Evolutionary conservation across 2,888 invertebrate genomes (phyloP), one percentile per base, ranked within the genome.

Genomic region (Caenorhabditis sp.): DNA sequence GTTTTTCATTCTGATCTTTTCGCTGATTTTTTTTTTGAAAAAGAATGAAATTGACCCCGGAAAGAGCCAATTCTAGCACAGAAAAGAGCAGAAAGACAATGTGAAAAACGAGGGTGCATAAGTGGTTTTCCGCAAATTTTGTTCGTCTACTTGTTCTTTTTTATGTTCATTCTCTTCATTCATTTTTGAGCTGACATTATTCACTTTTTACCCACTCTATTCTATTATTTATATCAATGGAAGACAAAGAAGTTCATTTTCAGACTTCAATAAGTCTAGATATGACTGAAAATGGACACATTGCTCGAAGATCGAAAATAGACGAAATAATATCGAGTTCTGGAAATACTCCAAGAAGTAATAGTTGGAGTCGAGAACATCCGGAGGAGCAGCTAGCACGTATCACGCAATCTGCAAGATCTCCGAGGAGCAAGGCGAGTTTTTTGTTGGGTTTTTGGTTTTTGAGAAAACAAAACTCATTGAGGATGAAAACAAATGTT

Each of bases 351-450:
- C 78, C 76, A 1, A 63, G 78, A 26, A 78, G 78, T 64, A 65
- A 63, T 38, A 70, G 70, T 54, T 78, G 78, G 78, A 70, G 70
- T 52, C 72, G 78, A 21, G 67, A 76, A 23, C 69, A 67, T 50
- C 43, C 43, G 43, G 67, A 73, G 21, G 61, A 58, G 64, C 20
- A 67, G 59, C 67, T 36, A 54, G 60, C 43, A 21, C 66, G 65
- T 56, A 68, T 73, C 68, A 66, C 68, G 57, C 68, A 73, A 73
- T 73, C 68, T 31, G 73, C 68, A 58, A 68, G 73, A 68, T 73
- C 73, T 26, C 73, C 73, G 54, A 65, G 73, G 65, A 74, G 74
- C 74, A 74, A 74, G 69, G 74, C 68, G 66, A 73, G 73, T 72
- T 31, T 7, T 43, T 43, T 43, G 7, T 43, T 14, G n/a, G n/a